A percentile compares a stretch with the other conserved stretches of the same genome.
phyloP scores from a whole-genome alignment of 2,113 vertebrate genomes.

The Rousettus leschenaultii region DNA sequence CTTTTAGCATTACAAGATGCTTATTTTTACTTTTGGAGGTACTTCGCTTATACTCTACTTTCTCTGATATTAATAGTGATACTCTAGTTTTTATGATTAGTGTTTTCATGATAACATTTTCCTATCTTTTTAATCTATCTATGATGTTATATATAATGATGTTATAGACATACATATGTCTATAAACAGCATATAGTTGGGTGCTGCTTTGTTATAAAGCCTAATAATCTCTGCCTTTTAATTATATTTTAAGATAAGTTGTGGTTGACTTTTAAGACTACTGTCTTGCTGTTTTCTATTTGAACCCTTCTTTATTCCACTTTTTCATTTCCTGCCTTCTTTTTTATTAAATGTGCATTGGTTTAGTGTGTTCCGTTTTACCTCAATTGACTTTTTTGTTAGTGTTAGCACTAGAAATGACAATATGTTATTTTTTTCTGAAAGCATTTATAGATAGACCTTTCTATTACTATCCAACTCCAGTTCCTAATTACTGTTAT shows the following conservation, averaged over 20 bases:
- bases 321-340: neutral
- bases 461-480: neutral
- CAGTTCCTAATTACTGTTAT: neutral
- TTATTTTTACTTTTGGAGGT: neutral
- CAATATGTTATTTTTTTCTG: neutral
- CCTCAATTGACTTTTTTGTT: neutral
- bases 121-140: neutral
- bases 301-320: neutral
- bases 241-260: neutral
- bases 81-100: neutral
- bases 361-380: neutral
- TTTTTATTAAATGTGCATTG: neutral
- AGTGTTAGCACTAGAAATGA: neutral
- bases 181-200: neutral
- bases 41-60: neutral
- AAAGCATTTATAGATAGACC: neutral
- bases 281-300: neutral
- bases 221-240: neutral
- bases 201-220: neutral
- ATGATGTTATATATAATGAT: neutral
- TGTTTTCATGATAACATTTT: neutral
- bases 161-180: too few species aligned
- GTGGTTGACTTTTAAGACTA: neutral
- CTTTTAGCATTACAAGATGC: neutral
- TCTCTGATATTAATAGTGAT: neutral